A percentile compares a stretch with the other conserved stretches of the same genome.
phyloP scores from a whole-genome alignment of 2,888 invertebrate species.

The Syrphus vitripennis region DNA sequence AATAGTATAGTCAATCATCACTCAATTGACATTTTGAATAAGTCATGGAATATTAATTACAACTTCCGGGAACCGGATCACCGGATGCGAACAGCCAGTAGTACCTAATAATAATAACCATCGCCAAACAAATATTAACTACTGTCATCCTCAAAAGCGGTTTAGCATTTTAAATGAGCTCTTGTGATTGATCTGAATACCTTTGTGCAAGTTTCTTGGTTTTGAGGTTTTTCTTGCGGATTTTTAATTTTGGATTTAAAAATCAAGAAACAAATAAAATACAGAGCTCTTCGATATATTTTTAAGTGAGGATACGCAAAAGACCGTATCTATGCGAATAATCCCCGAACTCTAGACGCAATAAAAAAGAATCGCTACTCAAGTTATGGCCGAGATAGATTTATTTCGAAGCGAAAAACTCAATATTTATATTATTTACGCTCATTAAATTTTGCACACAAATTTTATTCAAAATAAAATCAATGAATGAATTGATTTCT shows the following conservation, averaged over 20 bases:
- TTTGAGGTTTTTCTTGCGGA: not conserved
- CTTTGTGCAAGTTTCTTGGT: not conserved
- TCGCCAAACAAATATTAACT: not conserved
- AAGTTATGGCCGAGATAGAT: too few species aligned
- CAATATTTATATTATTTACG: too few species aligned
- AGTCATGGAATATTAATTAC: conserved; percentile 56
- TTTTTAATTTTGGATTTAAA: not conserved
- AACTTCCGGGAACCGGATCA: conserved; percentile 39
- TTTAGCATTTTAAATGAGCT: conserved; percentile 1
- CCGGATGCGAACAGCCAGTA: conserved; percentile 11
- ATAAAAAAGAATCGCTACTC: too few species aligned
- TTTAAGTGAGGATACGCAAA: too few species aligned
- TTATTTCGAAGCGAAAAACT: too few species aligned
- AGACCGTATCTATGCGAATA: too few species aligned
- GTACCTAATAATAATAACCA: not conserved
- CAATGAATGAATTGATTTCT: too few species aligned
- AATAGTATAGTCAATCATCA: conserved; percentile 42
- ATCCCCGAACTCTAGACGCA: too few species aligned
- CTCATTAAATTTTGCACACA: too few species aligned
- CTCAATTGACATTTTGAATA: conserved; percentile 61
- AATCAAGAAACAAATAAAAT: not conserved
- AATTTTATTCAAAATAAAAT: too few species aligned
- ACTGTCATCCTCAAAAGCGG: not conserved
- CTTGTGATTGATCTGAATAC: not conserved
- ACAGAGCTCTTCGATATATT: too few species aligned